Conservation (phyloP, 1,140 invertebrate species). For the Scaptomyza montana region DNA sequence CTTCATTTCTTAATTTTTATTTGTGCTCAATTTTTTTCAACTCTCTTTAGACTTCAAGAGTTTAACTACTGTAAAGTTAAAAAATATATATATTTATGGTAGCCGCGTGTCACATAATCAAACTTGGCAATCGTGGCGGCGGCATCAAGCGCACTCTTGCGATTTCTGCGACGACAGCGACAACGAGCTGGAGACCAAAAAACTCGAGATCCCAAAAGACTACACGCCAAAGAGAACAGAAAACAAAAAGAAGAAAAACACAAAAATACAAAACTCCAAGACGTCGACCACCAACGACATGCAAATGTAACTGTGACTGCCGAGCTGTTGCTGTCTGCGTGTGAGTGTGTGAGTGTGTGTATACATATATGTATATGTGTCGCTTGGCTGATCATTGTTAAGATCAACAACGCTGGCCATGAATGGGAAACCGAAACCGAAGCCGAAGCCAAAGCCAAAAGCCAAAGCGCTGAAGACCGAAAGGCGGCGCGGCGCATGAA, state of each 20-base stretch:
- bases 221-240: constrained; percentile 18
- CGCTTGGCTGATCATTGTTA: constrained; percentile 79
- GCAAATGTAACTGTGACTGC: constrained; percentile 46
- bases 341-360: constrained; percentile 37
- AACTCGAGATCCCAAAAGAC: not conserved
- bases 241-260: not conserved
- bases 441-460: not conserved
- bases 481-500: constrained; percentile 59
- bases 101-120: constrained; percentile 53
- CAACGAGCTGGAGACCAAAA: constrained; percentile 19
- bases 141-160: constrained; percentile 44
- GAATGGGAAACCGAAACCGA: constrained; percentile 30
- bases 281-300: constrained; percentile 62
- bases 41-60: not conserved
- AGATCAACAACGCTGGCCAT: constrained; percentile 60
- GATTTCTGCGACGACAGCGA: constrained; percentile 17
- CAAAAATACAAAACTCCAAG: constrained; percentile 8
- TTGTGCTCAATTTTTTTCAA: not conserved
- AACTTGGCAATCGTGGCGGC: constrained; percentile 56
- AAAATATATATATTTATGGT: constrained; percentile 46
- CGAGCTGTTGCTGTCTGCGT: constrained; percentile 36
- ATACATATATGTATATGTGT: constrained; percentile 43
- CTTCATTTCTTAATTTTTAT: too few species aligned
- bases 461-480: constrained; percentile 20
- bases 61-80: too few species aligned